phyloP scores from a whole-genome alignment of 2,797 vertebrate species.

The Margarornis squamiger region DNA sequence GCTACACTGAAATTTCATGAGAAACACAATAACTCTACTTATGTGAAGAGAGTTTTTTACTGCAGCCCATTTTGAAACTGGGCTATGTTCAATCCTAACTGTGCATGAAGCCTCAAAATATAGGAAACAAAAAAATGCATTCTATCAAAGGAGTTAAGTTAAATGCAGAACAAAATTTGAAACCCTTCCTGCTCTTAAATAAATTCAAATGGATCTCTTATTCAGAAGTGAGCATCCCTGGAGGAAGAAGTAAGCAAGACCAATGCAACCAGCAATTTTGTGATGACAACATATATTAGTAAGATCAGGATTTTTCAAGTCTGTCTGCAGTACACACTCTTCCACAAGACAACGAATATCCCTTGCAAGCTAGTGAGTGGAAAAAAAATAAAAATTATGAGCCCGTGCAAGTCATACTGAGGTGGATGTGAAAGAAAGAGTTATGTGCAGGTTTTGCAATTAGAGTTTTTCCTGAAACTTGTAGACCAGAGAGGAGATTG shows the following conservation, averaged over 20 bases:
- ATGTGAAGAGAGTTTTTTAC: not conserved
- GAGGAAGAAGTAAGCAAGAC: not conserved
- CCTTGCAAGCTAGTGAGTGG: not conserved
- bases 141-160: not conserved
- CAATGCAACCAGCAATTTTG: not conserved
- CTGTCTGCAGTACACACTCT: not conserved
- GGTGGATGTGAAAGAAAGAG: not conserved
- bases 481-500: not conserved
- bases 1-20: not conserved
- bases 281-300: not conserved
- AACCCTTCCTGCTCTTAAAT: not conserved
- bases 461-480: not conserved
- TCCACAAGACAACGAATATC: not conserved
- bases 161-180: not conserved
- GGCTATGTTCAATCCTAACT: not conserved
- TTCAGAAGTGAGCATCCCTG: not conserved
- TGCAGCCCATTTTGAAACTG: not conserved
- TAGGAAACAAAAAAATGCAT: not conserved
- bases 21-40: not conserved
- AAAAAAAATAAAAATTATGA: not conserved
- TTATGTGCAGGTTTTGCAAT: not conserved
- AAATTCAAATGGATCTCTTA: not conserved
- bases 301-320: not conserved
- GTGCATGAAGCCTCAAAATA: not conserved
- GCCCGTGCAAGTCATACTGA: not conserved